Conservation (phyloP, 2,113 vertebrate genomes). For the Strix uralensis region DNA sequence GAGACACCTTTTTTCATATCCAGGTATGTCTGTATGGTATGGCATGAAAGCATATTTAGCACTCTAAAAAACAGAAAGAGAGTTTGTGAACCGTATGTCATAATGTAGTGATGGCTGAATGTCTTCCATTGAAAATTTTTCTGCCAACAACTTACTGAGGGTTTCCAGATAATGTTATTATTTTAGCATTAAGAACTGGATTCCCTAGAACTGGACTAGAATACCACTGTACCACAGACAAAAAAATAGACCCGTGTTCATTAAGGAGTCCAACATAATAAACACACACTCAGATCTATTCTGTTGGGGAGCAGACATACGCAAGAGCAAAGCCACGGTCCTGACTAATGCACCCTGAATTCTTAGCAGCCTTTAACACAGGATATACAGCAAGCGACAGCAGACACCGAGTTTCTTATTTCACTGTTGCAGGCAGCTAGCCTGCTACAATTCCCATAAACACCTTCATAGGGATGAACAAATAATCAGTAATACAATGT, state of each 20-base stretch:
- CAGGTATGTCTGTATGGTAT: not conserved
- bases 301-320: not conserved
- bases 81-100: not conserved
- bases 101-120: not conserved
- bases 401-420: not conserved
- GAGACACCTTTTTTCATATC: not conserved
- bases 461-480: not conserved
- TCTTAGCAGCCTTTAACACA: not conserved
- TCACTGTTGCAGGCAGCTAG: not conserved
- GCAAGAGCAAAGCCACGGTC: not conserved
- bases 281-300: not conserved
- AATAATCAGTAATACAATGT: not conserved
- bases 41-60: not conserved
- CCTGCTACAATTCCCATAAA: not conserved
- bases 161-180: not conserved
- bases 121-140: not conserved
- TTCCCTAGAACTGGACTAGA: not conserved
- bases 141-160: not conserved
- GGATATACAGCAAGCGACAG: not conserved
- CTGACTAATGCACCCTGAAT: not conserved
- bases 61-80: not conserved
- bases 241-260: not conserved
- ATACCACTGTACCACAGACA: accelerated
- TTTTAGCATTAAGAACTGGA: not conserved
- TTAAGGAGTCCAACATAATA: not conserved